phyloP scores from a whole-genome alignment of 2,888 invertebrate genomes.

The Melinopterus prodromus region DNA sequence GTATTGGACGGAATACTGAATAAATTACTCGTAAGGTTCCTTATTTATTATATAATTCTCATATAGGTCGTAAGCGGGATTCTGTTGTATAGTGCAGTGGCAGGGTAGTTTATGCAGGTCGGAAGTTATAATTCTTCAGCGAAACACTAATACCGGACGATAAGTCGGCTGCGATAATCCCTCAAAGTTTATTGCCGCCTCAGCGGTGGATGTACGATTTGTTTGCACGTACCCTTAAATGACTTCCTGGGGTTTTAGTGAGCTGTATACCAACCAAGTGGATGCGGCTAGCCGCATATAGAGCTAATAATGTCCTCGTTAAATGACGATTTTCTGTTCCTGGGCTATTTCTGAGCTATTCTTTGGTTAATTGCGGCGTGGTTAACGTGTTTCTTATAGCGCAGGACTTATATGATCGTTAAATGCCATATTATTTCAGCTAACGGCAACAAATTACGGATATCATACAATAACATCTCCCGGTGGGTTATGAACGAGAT shows the following conservation, averaged over 20 bases:
- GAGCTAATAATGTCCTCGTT: background rate
- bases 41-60: background rate
- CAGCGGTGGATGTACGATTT: background rate
- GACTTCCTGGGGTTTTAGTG: background rate
- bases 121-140: background rate
- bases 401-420: background rate
- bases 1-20: background rate
- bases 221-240: conserved; percentile 4
- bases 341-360: background rate
- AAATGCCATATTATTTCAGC: background rate
- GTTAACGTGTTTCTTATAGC: background rate
- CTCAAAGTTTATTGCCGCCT: conserved; percentile 4
- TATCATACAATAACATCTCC: no score
- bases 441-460: background rate
- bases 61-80: background rate
- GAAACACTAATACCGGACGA: conserved; percentile 4
- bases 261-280: background rate
- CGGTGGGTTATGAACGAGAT: background rate
- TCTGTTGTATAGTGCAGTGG: background rate
- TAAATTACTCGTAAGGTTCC: background rate
- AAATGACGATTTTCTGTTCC: background rate
- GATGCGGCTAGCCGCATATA: background rate
- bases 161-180: background rate
- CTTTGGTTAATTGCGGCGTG: background rate
- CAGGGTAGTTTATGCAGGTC: background rate